These are phyloP conservation scores for Acanthoscelides obtectus DNA, from an alignment of 2,888 invertebrate genomes.

Conservation along the genomic window DNA sequence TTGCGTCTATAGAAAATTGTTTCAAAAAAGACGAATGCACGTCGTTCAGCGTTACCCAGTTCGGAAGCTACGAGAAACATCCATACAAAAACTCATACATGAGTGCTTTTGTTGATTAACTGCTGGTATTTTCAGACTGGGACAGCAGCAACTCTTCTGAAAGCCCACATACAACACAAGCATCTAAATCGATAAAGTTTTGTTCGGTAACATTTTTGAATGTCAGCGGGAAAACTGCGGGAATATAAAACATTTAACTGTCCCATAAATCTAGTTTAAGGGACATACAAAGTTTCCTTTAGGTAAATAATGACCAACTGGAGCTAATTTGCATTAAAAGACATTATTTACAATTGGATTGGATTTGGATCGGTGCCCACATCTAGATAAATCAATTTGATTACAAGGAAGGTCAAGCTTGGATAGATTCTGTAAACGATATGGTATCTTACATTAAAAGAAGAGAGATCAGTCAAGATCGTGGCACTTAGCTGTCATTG, in stretches of 20 bases:
- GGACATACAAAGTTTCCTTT: background rate
- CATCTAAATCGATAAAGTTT: background rate
- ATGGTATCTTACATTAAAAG: no score
- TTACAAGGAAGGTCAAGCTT: no score
- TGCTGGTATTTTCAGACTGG: background rate
- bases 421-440: no score
- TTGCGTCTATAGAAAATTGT: no score
- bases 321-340: background rate
- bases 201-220: background rate
- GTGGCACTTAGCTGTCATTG: no score
- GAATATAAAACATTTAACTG: background rate
- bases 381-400: background rate
- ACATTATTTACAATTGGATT: background rate
- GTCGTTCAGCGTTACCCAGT: background rate
- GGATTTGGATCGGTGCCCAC: background rate
- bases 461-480: no score
- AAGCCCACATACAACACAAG: background rate
- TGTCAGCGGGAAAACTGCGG: background rate
- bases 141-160: background rate
- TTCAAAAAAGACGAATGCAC: background rate
- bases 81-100: background rate
- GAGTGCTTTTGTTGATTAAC: background rate
- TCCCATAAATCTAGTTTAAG: background rate
- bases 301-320: background rate
- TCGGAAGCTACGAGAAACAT: background rate